Base-by-base conservation (phyloP, 2,888 invertebrate species). In the Tachina fera region DNA sequence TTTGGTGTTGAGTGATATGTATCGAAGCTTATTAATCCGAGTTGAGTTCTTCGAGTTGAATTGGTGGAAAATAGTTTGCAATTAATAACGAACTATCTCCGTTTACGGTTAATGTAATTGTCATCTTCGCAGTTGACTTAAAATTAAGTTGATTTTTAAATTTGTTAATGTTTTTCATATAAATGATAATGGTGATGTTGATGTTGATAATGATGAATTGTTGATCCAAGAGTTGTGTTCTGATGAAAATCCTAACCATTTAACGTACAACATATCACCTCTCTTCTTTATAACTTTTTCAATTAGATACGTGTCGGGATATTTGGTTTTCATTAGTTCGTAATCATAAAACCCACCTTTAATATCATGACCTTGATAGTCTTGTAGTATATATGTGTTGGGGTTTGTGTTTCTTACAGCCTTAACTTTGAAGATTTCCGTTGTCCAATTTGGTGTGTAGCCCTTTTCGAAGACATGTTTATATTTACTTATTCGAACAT, bases 291-390 rank as follows among this genome's bases (percentile, higher is more conserved):
- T 65, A 56, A 90, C 87, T 86, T 90, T 91, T 87, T 91, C 90
- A 49, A 92, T 87, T 56, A 91, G 77, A 87, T 90, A 91, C 43
- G 90, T 78, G 65, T 91, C 86, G 1, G 90, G 89, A 88, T 65
- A 67, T 74, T 90, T 83, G 1, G 88, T 89, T 87, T 90, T 90
- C 75, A 88, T 88, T 13, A 91, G 65, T 89, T 91, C 91, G 77
- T 88, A 68, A 84, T 88, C 88, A 86, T 91, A 91, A 87, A 91
- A 91, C 13, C 88, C 87, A 51, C 91, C 91, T 68, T 89, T 87
- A 43, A 92, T 90, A 11, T 81, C 75, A 71, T 90, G 80, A 65
- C 89, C 60, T 60, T n/a, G 8, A 19, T 60, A 39, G 41, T 60
- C 60, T 19, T 60, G 82, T 67, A 90, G 67, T 63, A 87, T 75